phyloP scores from a whole-genome alignment of 2,797 vertebrate species.

The Sarcophilus harrisii region DNA sequence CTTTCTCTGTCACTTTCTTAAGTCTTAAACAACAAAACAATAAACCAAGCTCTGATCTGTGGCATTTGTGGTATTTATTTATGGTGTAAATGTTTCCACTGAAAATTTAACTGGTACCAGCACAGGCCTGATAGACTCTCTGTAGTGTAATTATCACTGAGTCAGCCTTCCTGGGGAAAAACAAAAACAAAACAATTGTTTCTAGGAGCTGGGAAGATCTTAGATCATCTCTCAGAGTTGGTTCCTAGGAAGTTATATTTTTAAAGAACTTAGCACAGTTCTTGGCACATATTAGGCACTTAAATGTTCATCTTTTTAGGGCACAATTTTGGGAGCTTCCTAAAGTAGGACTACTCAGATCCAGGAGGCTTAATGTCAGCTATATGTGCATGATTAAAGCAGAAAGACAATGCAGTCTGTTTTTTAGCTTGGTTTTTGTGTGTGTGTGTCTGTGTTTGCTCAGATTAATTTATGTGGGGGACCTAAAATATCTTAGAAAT shows the following conservation, averaged over 20 bases:
- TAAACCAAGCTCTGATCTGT: not conserved
- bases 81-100: not conserved
- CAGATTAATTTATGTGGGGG: not conserved
- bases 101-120: not conserved
- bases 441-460: too few species aligned
- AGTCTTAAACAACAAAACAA: not conserved
- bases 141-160: not conserved
- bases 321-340: not conserved
- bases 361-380: not conserved
- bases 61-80: not conserved
- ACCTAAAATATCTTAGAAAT: not conserved
- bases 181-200: not conserved
- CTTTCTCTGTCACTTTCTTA: not conserved
- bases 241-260: not conserved
- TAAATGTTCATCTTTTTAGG: not conserved
- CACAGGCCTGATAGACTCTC: not conserved
- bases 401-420: not conserved
- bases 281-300: not conserved
- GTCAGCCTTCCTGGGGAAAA: not conserved
- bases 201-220: not conserved
- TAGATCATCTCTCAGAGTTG: not conserved
- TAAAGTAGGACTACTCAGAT: not conserved
- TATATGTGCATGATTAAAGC: not conserved
- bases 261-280: not conserved
- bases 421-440: not conserved